A percentile compares a stretch with the other conserved stretches of the same genome.
Evolutionary conservation across 2,113 vertebrate genomes (phyloP).

Genomic region (Scomber japonicus): DNA sequence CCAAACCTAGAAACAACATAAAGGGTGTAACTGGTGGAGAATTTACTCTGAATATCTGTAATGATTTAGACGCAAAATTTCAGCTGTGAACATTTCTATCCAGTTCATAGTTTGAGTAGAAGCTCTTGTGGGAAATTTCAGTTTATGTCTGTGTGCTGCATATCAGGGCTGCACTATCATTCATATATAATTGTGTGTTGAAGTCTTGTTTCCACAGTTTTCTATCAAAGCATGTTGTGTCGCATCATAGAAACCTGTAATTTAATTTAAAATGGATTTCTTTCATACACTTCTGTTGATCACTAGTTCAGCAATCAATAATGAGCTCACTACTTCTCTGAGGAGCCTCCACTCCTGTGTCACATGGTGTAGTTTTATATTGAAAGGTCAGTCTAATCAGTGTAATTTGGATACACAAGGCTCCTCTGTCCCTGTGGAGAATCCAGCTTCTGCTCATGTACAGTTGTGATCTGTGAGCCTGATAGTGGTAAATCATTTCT

Average conservation of each 20-base stretch:
- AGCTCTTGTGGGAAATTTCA: background rate
- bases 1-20: background rate
- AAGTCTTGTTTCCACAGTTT: background rate
- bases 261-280: constrained; percentile 2
- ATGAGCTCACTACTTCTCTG: background rate
- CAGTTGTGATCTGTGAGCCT: constrained; percentile 45
- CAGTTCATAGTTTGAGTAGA: background rate
- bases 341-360: constrained; percentile 4
- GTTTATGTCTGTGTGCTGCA: background rate
- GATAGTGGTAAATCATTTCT: constrained; percentile 65
- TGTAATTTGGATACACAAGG: constrained; percentile 52
- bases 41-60: background rate
- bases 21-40: background rate
- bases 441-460: constrained; percentile 48
- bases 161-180: constrained; percentile 1
- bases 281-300: constrained; percentile 2
- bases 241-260: constrained; percentile 1
- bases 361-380: constrained; percentile 18
- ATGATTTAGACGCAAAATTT: constrained; percentile 7
- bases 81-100: background rate
- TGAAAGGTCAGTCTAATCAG: constrained; percentile 46
- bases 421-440: constrained; percentile 28
- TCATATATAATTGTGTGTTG: background rate
- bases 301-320: constrained; percentile 8
- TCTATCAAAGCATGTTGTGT: constrained; percentile 11